These are phyloP conservation scores for Oreochromis tanganicae DNA, from an alignment of 2,113 vertebrate genomes.

Conservation along the genomic window DNA sequence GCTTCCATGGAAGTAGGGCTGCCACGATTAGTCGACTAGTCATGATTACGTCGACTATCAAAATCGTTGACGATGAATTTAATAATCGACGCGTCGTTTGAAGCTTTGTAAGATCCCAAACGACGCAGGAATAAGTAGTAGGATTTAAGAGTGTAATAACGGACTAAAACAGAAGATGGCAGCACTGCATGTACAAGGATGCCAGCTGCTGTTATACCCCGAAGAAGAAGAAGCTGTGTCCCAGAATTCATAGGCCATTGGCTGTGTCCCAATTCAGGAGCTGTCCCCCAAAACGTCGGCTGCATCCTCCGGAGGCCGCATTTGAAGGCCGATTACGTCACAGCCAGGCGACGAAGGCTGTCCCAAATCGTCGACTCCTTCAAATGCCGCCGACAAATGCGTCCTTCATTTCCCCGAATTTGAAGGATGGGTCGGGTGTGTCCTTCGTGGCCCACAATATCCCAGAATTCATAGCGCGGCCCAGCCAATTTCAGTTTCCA, in stretches of 20 bases:
- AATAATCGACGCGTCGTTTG: background rate
- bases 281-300: no score
- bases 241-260: background rate
- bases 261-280: no score
- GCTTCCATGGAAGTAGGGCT: background rate
- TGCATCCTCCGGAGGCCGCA: no score
- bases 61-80: fast-evolving
- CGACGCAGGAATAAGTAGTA: fast-evolving
- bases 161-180: background rate
- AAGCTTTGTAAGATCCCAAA: background rate
- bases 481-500: no score
- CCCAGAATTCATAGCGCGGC: no score
- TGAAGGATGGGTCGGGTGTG: no score
- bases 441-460: no score
- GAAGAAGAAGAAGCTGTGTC: background rate
- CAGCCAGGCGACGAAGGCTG: no score
- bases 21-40: background rate
- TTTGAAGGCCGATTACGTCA: no score
- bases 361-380: no score
- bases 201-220: background rate
- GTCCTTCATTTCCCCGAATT: no score
- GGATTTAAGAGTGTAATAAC: background rate
- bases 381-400: no score
- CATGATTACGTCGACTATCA: background rate
- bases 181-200: background rate